Conservation (phyloP, 2,888 invertebrate species). For the Priocnemis perturbator region DNA sequence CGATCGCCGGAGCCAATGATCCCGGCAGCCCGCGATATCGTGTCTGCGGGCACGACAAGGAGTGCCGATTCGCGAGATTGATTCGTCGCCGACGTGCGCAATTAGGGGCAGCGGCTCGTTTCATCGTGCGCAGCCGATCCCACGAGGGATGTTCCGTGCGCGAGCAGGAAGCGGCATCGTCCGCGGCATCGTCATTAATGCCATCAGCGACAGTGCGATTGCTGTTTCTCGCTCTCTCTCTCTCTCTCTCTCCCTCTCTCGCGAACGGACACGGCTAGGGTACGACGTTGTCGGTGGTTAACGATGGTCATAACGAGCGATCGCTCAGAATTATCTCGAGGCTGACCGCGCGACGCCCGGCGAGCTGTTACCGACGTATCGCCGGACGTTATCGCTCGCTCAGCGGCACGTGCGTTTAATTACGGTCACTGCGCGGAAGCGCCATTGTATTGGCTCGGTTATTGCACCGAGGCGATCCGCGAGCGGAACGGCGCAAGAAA, state of each 20-base stretch:
- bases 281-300: conserved; percentile 38
- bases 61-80: no score
- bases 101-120: no score
- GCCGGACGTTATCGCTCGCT: conserved; percentile 10
- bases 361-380: neutral
- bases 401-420: conserved; percentile 53
- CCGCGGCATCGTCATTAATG: conserved; percentile 27
- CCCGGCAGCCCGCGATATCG: no score
- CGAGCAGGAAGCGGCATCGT: no score
- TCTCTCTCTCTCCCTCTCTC: no score
- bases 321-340: conserved; percentile 49
- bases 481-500: neutral
- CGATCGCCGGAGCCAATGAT: no score
- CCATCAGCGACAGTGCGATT: conserved; percentile 39
- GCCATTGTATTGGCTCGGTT: conserved; percentile 32
- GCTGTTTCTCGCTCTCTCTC: no score
- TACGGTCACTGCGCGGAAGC: conserved; percentile 34
- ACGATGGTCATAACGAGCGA: conserved; percentile 51
- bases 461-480: conserved; percentile 28
- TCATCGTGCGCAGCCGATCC: no score
- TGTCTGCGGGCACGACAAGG: no score
- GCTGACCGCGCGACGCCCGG: conserved; percentile 5
- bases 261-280: conserved; percentile 12
- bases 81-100: no score
- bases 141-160: no score